A percentile compares a stretch with the other conserved stretches of the same genome.
phyloP scores from a whole-genome alignment of 2,797 vertebrate species.

The Clarias pachynema region DNA sequence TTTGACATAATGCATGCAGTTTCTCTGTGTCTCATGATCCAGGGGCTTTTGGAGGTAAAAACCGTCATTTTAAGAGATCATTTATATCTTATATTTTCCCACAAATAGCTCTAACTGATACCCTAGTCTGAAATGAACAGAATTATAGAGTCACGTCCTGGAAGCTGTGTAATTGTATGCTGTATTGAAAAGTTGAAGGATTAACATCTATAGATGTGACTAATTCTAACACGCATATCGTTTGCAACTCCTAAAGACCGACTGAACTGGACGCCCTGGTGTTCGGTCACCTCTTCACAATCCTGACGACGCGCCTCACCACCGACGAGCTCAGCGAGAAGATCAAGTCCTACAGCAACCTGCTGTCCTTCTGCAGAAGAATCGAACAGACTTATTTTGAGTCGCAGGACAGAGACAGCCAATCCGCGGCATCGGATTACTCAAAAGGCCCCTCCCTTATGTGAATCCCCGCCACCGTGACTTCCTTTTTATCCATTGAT shows the following conservation, averaged over 20 bases:
- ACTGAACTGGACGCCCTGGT: constrained; percentile 96
- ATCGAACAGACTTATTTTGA: constrained; percentile 95
- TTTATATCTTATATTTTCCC: background rate
- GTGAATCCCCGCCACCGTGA: background rate
- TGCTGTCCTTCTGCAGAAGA: constrained; percentile 90
- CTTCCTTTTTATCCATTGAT: background rate
- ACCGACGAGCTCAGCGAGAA: constrained; percentile 88
- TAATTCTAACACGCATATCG: background rate
- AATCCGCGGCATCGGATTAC: constrained; percentile 56
- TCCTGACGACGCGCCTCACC: constrained; percentile 92
- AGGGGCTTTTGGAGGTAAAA: background rate
- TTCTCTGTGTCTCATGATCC: too few relatives aligned
- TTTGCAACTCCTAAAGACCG: constrained; percentile 73
- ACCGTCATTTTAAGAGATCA: background rate
- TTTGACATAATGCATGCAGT: background rate
- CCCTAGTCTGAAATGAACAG: background rate
- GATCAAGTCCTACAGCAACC: constrained; percentile 91
- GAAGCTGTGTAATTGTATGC: background rate
- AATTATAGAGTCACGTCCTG: background rate
- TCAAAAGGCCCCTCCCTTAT: constrained; percentile 58
- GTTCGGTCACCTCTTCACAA: constrained; percentile 96
- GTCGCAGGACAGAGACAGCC: constrained; percentile 73
- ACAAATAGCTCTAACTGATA: background rate
- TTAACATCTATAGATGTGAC: background rate
- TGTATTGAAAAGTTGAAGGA: background rate